phyloP scores from a whole-genome alignment of 2,888 invertebrate genomes.

The Nymphalis polychloros region DNA sequence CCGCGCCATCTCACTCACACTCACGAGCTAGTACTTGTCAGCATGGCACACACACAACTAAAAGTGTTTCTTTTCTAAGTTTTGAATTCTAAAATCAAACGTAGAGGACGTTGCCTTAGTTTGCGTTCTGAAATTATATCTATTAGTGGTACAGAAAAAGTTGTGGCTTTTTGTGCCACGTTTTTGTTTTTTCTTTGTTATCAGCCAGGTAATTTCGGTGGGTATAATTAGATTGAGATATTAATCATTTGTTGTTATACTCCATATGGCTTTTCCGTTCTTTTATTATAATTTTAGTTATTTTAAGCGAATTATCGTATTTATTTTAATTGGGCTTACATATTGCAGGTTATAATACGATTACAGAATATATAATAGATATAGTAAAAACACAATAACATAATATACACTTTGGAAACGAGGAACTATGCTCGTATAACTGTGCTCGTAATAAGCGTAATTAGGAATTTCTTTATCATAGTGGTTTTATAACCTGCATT shows the following conservation, averaged over 20 bases:
- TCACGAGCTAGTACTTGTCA: conserved; percentile 77
- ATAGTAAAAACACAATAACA: no score
- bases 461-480: neutral
- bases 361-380: no score
- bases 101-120: conserved; percentile 32
- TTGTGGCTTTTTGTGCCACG: conserved; percentile 6
- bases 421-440: neutral
- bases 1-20: conserved; percentile 73
- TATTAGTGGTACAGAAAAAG: conserved; percentile 8
- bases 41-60: conserved; percentile 69
- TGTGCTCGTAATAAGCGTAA: neutral
- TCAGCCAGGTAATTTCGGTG: neutral
- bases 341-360: neutral
- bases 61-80: conserved; percentile 19
- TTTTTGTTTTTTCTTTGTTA: neutral
- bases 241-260: neutral
- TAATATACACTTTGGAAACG: neutral
- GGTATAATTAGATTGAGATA: neutral
- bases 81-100: conserved; percentile 26
- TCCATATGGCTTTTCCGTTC: neutral
- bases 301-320: neutral
- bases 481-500: no score
- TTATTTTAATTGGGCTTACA: neutral
- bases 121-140: conserved; percentile 16
- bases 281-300: neutral